These are phyloP conservation scores for Drosophila pallidifrons DNA, from an alignment of 1,140 invertebrate genomes.

Conservation along the genomic window DNA sequence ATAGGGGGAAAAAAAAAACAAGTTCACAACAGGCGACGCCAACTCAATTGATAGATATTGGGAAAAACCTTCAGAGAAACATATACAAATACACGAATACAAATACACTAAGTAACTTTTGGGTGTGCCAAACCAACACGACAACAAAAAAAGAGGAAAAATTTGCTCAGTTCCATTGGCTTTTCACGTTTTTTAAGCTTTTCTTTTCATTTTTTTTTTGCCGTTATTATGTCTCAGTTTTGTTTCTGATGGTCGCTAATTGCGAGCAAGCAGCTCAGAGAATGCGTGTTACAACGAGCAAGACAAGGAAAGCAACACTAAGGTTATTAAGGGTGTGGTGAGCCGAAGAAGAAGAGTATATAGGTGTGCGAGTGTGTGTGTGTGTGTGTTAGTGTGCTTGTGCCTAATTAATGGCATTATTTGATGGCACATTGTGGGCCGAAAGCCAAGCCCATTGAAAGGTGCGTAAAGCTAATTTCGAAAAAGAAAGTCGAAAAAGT, in stretches of 20 bases:
- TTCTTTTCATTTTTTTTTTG: constrained; percentile 36
- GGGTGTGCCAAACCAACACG: constrained; percentile 35
- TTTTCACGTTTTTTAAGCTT: constrained; percentile 50
- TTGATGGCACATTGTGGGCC: constrained; percentile 55
- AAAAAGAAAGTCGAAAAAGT: constrained; percentile 36
- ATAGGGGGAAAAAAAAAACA: constrained; percentile 11
- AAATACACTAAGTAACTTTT: constrained; percentile 34
- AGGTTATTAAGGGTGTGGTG: constrained; percentile 49
- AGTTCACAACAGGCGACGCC: constrained; percentile 34
- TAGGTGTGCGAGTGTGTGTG: constrained; percentile 1
- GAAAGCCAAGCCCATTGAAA: constrained; percentile 45
- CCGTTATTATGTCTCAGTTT: constrained; percentile 71
- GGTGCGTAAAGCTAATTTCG: constrained; percentile 53
- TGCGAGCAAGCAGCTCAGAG: constrained; percentile 43
- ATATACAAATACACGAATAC: constrained; percentile 23
- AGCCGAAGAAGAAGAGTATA: not conserved
- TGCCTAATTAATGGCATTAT: constrained; percentile 80
- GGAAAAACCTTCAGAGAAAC: constrained; percentile 39
- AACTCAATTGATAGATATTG: constrained; percentile 41
- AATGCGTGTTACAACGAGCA: not conserved
- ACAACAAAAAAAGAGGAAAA: constrained; percentile 9
- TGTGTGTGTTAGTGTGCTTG: constrained; percentile 44
- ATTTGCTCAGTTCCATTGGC: constrained; percentile 49
- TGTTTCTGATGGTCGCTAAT: constrained; percentile 75
- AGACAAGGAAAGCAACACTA: constrained; percentile 3